phyloP scores from a whole-genome alignment of 1,140 invertebrate species.

The Caenorhabditis tropicalis region DNA sequence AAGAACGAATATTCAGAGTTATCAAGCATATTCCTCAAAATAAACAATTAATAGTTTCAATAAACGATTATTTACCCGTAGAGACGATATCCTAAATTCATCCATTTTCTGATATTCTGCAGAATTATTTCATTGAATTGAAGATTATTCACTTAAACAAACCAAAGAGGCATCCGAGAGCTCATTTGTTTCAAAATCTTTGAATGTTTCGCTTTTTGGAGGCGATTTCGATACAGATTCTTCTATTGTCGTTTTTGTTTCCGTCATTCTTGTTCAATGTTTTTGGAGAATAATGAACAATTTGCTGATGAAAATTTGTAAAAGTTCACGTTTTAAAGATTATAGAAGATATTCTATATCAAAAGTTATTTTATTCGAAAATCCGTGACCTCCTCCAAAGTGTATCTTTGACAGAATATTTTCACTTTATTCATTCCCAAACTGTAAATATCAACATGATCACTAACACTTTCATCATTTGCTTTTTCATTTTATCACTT shows the following conservation, averaged over 20 bases:
- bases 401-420: not conserved
- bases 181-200: not conserved
- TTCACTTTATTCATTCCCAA: not conserved
- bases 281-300: too few species aligned
- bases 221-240: not conserved
- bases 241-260: not conserved
- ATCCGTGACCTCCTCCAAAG: too few species aligned
- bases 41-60: too few species aligned
- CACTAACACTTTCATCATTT: not conserved
- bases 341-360: too few species aligned
- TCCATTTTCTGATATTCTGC: not conserved
- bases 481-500: not conserved
- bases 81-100: not conserved
- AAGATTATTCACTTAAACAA: not conserved
- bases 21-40: constrained; percentile 14
- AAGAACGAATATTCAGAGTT: not conserved
- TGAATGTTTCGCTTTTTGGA: not conserved
- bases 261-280: too few species aligned
- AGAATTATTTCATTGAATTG: not conserved
- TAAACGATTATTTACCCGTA: not conserved
- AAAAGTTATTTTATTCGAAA: not conserved
- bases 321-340: constrained; percentile 2
- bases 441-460: not conserved
- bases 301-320: too few species aligned
- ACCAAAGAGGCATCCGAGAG: not conserved